A percentile compares a stretch with the other conserved stretches of the same genome.
Evolutionary conservation across 2,888 invertebrate genomes (phyloP).

Genomic region (Microdon myrmicae): DNA sequence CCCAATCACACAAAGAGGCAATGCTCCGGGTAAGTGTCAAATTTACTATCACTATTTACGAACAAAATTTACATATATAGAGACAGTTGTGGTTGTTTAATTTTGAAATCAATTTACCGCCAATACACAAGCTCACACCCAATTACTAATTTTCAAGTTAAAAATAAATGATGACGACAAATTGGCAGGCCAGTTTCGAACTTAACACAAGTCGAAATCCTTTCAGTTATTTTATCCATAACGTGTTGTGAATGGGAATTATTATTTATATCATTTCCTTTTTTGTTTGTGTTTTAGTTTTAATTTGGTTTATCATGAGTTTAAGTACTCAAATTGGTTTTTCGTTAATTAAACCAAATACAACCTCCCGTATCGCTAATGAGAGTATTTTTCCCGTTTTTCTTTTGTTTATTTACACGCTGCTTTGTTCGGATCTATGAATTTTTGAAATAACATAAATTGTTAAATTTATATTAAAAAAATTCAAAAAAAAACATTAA

Average conservation of each 20-base stretch:
- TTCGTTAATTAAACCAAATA: conserved; percentile 27
- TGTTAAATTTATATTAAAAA: conserved; percentile 13
- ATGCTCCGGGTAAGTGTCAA: conserved; percentile 65
- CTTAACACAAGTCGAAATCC: conserved; percentile 16
- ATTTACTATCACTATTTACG: not conserved
- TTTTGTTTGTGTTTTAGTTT: conserved; percentile 4
- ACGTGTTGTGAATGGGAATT: conserved; percentile 12
- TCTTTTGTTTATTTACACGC: conserved; percentile 67
- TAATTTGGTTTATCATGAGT: not conserved
- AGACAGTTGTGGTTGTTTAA: conserved; percentile 1
- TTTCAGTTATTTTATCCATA: conserved; percentile 3
- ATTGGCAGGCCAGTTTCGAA: conserved; percentile 32
- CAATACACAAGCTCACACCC: conserved; percentile 21
- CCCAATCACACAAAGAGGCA: conserved; percentile 69
- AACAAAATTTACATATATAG: not conserved
- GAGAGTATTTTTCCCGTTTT: conserved; percentile 59
- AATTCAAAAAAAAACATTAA: conserved; percentile 54
- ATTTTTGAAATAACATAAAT: conserved; percentile 48
- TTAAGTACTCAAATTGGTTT: conserved; percentile 1
- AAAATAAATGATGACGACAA: conserved; percentile 1
- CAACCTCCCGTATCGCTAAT: conserved; percentile 60
- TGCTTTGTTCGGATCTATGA: conserved; percentile 66
- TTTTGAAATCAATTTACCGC: conserved; percentile 5
- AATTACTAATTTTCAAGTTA: conserved; percentile 15
- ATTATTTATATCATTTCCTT: conserved; percentile 7